A percentile compares a stretch with the other conserved stretches of the same genome.
These are phyloP conservation scores for Eonycteris spelaea DNA, from an alignment of 2,113 vertebrate species.

Conservation along the genomic window DNA sequence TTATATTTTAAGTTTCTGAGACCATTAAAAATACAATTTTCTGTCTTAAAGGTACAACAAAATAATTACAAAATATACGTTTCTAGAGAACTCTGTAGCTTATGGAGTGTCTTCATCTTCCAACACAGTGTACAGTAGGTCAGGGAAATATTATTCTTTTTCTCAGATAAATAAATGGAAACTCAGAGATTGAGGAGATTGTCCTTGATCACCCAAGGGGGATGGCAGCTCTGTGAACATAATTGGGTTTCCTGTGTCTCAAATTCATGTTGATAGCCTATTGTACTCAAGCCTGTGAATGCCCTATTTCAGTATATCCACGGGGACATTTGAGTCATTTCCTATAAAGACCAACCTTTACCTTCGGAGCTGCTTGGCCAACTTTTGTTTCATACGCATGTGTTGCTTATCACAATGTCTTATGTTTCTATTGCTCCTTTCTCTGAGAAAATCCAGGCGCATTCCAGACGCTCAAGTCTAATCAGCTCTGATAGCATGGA, in stretches of 20 bases:
- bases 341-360: neutral
- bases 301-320: neutral
- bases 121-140: neutral
- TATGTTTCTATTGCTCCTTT: constrained; percentile 12
- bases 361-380: neutral
- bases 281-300: neutral
- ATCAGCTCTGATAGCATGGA: constrained; percentile 42
- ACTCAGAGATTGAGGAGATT: neutral
- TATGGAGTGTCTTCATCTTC: neutral
- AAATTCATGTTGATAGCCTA: neutral
- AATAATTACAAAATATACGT: neutral
- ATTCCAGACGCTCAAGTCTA: constrained; percentile 41
- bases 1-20: neutral
- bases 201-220: neutral
- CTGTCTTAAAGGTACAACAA: neutral
- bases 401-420: constrained; percentile 28
- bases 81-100: neutral
- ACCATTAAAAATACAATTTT: neutral
- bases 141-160: neutral
- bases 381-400: neutral
- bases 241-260: neutral
- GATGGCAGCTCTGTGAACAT: neutral
- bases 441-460: constrained; percentile 62
- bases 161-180: neutral
- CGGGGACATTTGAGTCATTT: constrained; percentile 34